phyloP scores from a whole-genome alignment of 2,797 vertebrate species.

The Phrynocephalus forsythii region DNA sequence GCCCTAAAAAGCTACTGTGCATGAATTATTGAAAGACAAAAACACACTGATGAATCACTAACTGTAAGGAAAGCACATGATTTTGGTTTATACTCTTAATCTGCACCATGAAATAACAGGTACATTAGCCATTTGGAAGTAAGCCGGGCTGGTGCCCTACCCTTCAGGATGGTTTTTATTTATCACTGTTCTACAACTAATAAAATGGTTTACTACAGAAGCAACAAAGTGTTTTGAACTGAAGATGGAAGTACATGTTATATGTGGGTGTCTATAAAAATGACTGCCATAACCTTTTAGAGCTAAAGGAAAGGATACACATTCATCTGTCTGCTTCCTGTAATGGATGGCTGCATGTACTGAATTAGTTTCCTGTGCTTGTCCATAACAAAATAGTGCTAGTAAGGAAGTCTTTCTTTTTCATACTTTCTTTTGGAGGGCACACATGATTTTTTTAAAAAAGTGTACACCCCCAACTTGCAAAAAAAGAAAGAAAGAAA shows the following conservation, averaged over 20 bases:
- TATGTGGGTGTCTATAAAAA: rapidly evolving
- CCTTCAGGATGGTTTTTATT: conserved; percentile 45
- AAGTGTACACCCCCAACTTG: too few relatives aligned
- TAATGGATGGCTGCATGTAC: background rate
- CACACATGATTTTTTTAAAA: too few relatives aligned
- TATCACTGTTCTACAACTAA: background rate
- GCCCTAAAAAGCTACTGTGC: conserved; percentile 21
- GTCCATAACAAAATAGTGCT: background rate
- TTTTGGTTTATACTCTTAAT: background rate
- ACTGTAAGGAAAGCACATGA: background rate
- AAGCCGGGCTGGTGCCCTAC: conserved; percentile 12
- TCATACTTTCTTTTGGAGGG: too few relatives aligned
- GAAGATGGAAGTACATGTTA: conserved; percentile 27
- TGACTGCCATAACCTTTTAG: background rate
- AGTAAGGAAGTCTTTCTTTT: background rate
- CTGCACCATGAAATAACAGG: rapidly evolving
- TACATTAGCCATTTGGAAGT: background rate
- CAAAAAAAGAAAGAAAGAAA: too few relatives aligned
- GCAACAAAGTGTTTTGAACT: conserved; percentile 23
- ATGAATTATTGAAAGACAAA: conserved; percentile 18
- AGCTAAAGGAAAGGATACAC: conserved; percentile 28
- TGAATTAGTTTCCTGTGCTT: too few relatives aligned
- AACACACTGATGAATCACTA: background rate
- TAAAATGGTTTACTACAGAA: conserved; percentile 30
- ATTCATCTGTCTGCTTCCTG: background rate